Percentiles rank a stretch among this genome's conserved stretches.
These are phyloP conservation scores for Pogonognathellus flavescens DNA, from an alignment of 1,140 invertebrate genomes.

Conservation along the genomic window DNA sequence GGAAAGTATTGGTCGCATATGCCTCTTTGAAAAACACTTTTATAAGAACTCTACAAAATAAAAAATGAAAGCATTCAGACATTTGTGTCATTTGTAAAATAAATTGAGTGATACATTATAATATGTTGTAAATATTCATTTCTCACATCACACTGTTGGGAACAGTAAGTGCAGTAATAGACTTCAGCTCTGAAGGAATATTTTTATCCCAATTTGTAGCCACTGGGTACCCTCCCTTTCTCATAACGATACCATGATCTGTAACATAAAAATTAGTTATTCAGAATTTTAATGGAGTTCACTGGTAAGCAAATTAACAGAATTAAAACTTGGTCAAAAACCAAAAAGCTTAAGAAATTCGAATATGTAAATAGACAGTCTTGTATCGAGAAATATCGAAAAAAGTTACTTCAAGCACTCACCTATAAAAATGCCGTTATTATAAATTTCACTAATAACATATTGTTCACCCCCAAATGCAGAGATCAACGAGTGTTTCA, in stretches of 20 bases:
- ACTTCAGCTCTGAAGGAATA: not conserved
- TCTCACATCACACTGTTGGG: slow-evolving; percentile 72
- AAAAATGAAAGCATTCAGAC: not conserved
- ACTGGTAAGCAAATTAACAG: too few relatives aligned
- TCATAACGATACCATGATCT: slow-evolving; percentile 74
- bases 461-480: slow-evolving; percentile 71
- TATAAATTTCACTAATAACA: slow-evolving; percentile 70
- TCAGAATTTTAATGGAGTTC: too few relatives aligned
- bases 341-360: too few relatives aligned
- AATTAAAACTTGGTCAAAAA: too few relatives aligned
- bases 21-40: slow-evolving; percentile 67
- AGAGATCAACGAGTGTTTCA: slow-evolving; percentile 69
- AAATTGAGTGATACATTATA: slow-evolving; percentile 42
- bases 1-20: slow-evolving; percentile 70
- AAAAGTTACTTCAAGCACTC: too few relatives aligned
- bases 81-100: not conserved
- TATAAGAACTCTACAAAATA: slow-evolving; percentile 70
- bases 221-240: slow-evolving; percentile 72
- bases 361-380: too few relatives aligned
- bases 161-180: slow-evolving; percentile 59
- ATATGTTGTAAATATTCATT: slow-evolving; percentile 14
- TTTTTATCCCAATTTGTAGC: slow-evolving; percentile 68
- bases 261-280: slow-evolving; percentile 65
- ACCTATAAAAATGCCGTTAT: slow-evolving; percentile 73
- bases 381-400: too few relatives aligned